phyloP scores from a whole-genome alignment of 2,888 invertebrate genomes.

The Pilophorus perplexus region DNA sequence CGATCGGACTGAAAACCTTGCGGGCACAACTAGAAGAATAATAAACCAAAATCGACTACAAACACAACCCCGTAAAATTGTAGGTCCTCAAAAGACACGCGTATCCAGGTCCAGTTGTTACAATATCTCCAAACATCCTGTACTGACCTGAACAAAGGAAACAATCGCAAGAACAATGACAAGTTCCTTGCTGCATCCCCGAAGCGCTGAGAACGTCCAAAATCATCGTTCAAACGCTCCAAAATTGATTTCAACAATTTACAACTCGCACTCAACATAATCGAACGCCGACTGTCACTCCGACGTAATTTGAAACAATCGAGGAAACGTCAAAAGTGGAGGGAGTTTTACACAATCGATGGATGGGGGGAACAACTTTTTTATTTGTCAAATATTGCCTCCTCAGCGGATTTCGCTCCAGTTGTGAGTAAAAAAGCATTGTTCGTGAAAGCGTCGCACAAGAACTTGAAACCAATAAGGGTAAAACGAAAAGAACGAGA shows the following conservation, averaged over 20 bases:
- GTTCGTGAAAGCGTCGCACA: conserved; percentile 1
- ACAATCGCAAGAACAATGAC: conserved; percentile 5
- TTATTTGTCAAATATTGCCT: conserved; percentile 13
- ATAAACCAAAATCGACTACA: too few relatives aligned
- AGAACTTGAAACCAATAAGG: conserved; percentile 24
- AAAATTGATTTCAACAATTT: too few relatives aligned
- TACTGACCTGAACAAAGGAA: conserved; percentile 19
- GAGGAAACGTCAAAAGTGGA: background rate
- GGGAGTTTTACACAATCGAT: conserved; percentile 12
- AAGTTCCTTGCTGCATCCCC: too few relatives aligned
- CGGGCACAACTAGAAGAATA: too few relatives aligned
- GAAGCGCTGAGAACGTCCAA: too few relatives aligned
- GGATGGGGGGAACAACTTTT: background rate
- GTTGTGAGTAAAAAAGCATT: conserved; percentile 20
- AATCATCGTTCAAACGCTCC: too few relatives aligned
- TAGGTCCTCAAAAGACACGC: too few relatives aligned
- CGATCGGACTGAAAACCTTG: too few relatives aligned
- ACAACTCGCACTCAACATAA: too few relatives aligned
- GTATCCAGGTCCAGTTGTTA: too few relatives aligned
- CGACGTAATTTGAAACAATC: background rate
- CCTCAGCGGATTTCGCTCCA: background rate
- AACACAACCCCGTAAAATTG: too few relatives aligned
- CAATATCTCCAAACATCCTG: too few relatives aligned
- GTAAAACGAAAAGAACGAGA: conserved; percentile 2
- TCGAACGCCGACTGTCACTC: background rate